phyloP scores from a whole-genome alignment of 2,797 vertebrate genomes.

The Chanos chanos region DNA sequence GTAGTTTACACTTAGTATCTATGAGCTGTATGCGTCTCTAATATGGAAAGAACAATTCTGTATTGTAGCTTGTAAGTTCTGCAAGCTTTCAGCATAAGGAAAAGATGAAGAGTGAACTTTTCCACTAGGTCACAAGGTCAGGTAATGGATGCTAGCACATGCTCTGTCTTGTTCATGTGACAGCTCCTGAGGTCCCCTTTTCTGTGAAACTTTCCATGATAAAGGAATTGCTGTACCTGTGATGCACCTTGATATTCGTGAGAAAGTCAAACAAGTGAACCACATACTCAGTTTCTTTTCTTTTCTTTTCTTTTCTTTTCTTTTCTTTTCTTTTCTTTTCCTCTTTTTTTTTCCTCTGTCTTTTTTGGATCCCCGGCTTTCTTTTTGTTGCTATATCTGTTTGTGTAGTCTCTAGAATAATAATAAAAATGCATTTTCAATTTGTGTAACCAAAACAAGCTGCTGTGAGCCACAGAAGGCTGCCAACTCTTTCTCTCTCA shows the following conservation, averaged over 20 bases:
- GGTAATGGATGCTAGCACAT: conserved; percentile 20
- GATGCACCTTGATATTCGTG: no score
- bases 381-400: conserved; percentile 9
- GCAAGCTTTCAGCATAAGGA: conserved; percentile 62
- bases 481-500: background rate
- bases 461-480: no score
- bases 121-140: conserved; percentile 43
- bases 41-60: no score
- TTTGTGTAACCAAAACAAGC: no score
- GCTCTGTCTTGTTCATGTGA: background rate
- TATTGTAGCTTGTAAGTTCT: no score
- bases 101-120: conserved; percentile 60
- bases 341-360: conserved; percentile 21
- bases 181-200: background rate
- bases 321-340: background rate
- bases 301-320: background rate
- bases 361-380: conserved; percentile 6
- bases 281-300: background rate
- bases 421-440: no score
- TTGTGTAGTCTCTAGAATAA: background rate
- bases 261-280: no score
- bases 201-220: background rate
- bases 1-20: no score
- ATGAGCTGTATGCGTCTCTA: background rate
- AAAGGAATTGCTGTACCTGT: no score